Evolutionary conservation across 2,113 vertebrate genomes (phyloP).

Genomic region (Tupaia chinensis): DNA sequence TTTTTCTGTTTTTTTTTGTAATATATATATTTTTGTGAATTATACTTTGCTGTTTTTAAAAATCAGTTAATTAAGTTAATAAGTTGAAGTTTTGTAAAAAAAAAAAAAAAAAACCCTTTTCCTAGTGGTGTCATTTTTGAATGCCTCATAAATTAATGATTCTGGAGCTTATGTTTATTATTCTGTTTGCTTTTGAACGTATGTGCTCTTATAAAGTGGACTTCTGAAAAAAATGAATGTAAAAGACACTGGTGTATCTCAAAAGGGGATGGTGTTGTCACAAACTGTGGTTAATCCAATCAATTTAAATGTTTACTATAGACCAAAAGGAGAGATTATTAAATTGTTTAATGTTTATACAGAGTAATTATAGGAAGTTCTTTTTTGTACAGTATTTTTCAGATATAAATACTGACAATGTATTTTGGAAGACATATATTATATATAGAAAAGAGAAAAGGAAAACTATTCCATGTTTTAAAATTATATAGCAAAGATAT

Average conservation of each 20-base stretch:
- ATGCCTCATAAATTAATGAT: conserved; percentile 86
- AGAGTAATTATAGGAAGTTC: conserved; percentile 92
- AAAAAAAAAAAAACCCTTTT: conserved; percentile 70
- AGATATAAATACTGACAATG: conserved; percentile 93
- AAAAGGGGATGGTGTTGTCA: conserved; percentile 92
- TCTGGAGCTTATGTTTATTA: conserved; percentile 84
- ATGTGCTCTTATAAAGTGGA: conserved; percentile 86
- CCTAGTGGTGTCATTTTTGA: conserved; percentile 82
- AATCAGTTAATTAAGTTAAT: conserved; percentile 83
- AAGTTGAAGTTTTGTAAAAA: conserved; percentile 79
- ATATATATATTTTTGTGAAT: conserved; percentile 86
- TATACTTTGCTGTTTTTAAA: conserved; percentile 83
- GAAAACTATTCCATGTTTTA: conserved; percentile 88
- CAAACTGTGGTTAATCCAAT: conserved; percentile 93
- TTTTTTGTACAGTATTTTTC: conserved; percentile 96
- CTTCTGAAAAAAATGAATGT: conserved; percentile 92
- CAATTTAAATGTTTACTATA: conserved; percentile 91
- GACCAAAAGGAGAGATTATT: conserved; percentile 94
- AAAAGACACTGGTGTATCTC: conserved; percentile 91
- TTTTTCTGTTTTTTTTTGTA: conserved; percentile 82
- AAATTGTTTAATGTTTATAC: conserved; percentile 95
- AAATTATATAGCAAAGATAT: conserved; percentile 89
- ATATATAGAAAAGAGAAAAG: conserved; percentile 87
- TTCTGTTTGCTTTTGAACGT: conserved; percentile 84
- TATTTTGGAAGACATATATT: conserved; percentile 93